Evolutionary conservation across 2,888 invertebrate species (phyloP), one percentile per base, ranked within the genome.

Genomic region (Abrostola triplasia): DNA sequence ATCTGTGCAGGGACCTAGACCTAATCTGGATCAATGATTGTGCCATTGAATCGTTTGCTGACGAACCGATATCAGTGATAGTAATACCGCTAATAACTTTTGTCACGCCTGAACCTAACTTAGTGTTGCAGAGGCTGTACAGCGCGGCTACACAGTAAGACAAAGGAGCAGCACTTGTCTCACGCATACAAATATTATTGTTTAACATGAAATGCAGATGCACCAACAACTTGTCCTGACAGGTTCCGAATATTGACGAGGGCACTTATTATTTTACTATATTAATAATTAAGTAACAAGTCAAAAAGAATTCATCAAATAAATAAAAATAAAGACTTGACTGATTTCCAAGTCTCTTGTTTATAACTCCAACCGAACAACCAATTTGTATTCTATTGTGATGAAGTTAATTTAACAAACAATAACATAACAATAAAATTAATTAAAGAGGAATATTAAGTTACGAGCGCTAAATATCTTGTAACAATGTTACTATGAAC

Each of bases 1-100:
- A 82, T 80, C 77, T 80, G 68, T 66, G 73, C 67, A 68, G 75
- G 70, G 76, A 73, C 81, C 82, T 82, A 84, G 84, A 83, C 81
- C 77, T 75, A 73, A 77, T 79, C 77, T 76, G 77, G 79, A 77
- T 82, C 73, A 73, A 70, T 73, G 44, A 67, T 68, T 67, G 60
- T 71, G 61, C 65, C 73, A 77, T 75, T 66, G 66, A 70, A 72
- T 49, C 44, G 10, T 41, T 61, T 60, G 35, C 65, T 62, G 49
- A 58, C 47, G 58, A 69, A 59, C 63, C 59, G 24, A 53, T 56
- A 55, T 53, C 24, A 13, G 40, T 48, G 58, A 56, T 59, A 60
- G 10, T 42, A 64, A 57, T 41, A 37, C 11, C 47, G 50, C 24
- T 44, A 49, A 61, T 57, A 52, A 59, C 58, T 59, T 49, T 49